These are phyloP conservation scores for Helarctos malayanus DNA, from an alignment of 2,797 vertebrate genomes.

Conservation along the genomic window DNA sequence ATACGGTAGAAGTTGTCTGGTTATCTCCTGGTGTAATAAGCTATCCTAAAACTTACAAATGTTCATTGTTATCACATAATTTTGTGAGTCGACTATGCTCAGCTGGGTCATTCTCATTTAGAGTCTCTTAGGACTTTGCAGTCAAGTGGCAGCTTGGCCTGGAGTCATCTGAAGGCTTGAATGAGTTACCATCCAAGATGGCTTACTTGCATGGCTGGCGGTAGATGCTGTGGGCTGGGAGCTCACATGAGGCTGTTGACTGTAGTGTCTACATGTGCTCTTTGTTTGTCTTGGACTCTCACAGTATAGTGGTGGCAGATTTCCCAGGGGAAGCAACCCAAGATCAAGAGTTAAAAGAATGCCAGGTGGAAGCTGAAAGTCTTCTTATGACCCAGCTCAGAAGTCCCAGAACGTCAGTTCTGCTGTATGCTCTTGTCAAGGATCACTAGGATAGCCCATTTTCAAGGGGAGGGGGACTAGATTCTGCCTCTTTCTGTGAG, in stretches of 20 bases:
- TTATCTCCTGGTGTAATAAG: background rate
- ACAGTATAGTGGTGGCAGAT: background rate
- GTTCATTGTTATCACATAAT: background rate
- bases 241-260: background rate
- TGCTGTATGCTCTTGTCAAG: background rate
- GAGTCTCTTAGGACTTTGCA: background rate
- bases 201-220: background rate
- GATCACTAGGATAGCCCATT: background rate
- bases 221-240: background rate
- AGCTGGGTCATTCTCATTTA: background rate
- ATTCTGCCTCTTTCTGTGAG: background rate
- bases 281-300: background rate
- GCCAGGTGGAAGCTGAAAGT: background rate
- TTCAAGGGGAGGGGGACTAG: background rate
- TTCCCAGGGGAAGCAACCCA: background rate
- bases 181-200: background rate
- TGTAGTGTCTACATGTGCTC: background rate
- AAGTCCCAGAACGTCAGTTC: background rate
- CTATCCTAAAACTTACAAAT: background rate
- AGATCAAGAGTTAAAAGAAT: background rate
- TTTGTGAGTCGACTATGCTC: background rate
- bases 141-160: background rate
- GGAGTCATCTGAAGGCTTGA: background rate
- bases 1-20: background rate
- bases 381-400: background rate